Conservation (phyloP, 1,140 invertebrate genomes). For the Zaprionus inermis region DNA sequence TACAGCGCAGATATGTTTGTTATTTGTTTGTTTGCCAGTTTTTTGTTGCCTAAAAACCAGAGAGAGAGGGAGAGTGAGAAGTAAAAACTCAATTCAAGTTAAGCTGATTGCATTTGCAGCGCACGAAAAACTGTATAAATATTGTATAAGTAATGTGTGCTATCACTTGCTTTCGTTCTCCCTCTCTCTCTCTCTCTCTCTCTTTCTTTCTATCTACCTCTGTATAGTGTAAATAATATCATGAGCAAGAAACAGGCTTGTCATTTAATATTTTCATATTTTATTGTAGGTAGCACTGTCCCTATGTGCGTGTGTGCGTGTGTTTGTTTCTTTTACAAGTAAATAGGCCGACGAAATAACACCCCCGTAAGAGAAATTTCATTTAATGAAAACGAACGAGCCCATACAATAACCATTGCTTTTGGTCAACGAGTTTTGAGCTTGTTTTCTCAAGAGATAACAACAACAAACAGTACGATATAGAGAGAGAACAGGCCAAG, state of each 20-base stretch:
- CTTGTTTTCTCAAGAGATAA: conserved; percentile 18
- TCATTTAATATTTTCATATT: conserved; percentile 21
- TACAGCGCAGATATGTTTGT: conserved; percentile 11
- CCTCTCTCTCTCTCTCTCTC: not conserved
- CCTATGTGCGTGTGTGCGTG: conserved; percentile 10
- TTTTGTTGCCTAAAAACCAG: conserved; percentile 10
- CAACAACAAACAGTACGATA: not conserved
- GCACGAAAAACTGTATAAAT: conserved; percentile 37
- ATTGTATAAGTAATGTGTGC: conserved; percentile 37
- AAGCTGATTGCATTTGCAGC: conserved; percentile 50
- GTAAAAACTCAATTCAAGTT: conserved; percentile 31
- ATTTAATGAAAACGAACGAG: conserved; percentile 30
- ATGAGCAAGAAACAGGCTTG: conserved; percentile 27
- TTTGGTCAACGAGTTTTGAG: conserved; percentile 30
- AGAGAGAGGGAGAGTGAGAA: conserved; percentile 3
- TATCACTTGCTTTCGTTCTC: no score
- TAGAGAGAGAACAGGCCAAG: not conserved
- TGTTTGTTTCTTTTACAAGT: conserved; percentile 6
- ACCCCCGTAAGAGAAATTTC: conserved; percentile 51
- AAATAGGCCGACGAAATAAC: conserved; percentile 41
- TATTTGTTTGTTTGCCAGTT: not conserved
- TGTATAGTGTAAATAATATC: conserved; percentile 4
- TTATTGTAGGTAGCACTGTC: conserved; percentile 14
- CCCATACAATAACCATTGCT: conserved; percentile 10
- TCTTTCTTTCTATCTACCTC: not conserved